These are phyloP conservation scores for Epinephelus malabaricus DNA, from an alignment of 2,797 vertebrate species.

Conservation along the genomic window DNA sequence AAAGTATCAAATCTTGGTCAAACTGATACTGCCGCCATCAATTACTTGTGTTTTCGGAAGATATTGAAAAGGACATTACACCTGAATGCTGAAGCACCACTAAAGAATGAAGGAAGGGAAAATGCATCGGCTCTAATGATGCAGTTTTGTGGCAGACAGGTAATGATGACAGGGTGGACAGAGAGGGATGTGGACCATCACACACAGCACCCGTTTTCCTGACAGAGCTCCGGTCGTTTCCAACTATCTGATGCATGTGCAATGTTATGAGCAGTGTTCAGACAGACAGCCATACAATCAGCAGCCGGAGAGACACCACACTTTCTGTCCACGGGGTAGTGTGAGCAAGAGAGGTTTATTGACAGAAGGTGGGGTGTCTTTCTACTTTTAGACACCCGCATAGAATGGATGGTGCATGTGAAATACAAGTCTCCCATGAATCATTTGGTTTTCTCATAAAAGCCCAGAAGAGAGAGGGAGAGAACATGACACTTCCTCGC, in stretches of 20 bases:
- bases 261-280: constrained; percentile 52
- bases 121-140: constrained; percentile 48
- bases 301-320: constrained; percentile 44
- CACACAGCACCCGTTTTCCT: constrained; percentile 40
- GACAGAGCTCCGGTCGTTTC: constrained; percentile 50
- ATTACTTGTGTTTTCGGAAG: constrained; percentile 6
- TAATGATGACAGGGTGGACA: constrained; percentile 57
- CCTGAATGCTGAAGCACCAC: constrained; percentile 16
- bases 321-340: constrained; percentile 34
- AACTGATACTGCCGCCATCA: constrained; percentile 26
- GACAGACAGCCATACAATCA: constrained; percentile 30
- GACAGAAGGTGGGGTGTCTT: constrained; percentile 68
- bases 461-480: constrained; percentile 56
- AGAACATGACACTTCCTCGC: constrained; percentile 70
- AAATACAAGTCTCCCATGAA: constrained; percentile 79
- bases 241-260: constrained; percentile 58
- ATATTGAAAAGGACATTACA: constrained; percentile 16
- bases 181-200: constrained; percentile 44
- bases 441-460: constrained; percentile 80
- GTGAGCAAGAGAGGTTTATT: constrained; percentile 67
- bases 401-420: constrained; percentile 67
- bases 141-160: constrained; percentile 53
- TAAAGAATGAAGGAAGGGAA: constrained; percentile 29
- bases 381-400: constrained; percentile 76
- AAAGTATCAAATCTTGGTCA: constrained; percentile 22